Evolutionary conservation across 2,888 invertebrate species (phyloP), one percentile per base, ranked within the genome.

Genomic region (Poecilobothrus nobilitatus): DNA sequence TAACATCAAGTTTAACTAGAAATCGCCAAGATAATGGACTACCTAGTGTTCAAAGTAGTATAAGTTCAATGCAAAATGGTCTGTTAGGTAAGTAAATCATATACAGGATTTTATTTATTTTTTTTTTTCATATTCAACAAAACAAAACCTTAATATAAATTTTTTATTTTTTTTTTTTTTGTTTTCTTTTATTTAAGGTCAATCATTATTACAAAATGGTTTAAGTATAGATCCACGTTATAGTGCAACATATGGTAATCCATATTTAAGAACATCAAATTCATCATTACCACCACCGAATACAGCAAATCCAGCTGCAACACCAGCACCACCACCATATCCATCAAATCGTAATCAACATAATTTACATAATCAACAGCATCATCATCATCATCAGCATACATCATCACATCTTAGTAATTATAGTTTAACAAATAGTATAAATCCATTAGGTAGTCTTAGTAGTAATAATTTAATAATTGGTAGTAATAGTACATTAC

Each of bases 171-270:
- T n/a, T n/a, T n/a, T n/a, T 10, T 21, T 65, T n/a, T 63, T 20
- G 10, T 63, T 33, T 63, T 63, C 10, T 18, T 5, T 68, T 12
- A 22, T 69, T 66, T 0, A 68, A 81, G 82, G 80, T 69, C 82
- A 82, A 77, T 78, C 80, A 44, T 75, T 82, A 69, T 75, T 82
- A 66, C 81, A 81, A 73, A 81, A 82, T 71, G 81, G 81, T 71
- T 68, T 81, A 65, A 79, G 76, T 65, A 89, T 94, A 37, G 94
- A 94, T 80, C 93, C 94, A 1, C 85, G 94, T 72, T 95, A 91
- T 80, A 93, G 93, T 68, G 94, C 95, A 66, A 90, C 92, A 10
- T 95, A 95, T 77, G 92, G 92, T 67, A 95, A 95, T 81, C 94
- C 94, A 0, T 94, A 94, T 80, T 83, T 93, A 73, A 84, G 93